phyloP scores from a whole-genome alignment of 1,140 invertebrate species.

The Sesamia nonagrioides region DNA sequence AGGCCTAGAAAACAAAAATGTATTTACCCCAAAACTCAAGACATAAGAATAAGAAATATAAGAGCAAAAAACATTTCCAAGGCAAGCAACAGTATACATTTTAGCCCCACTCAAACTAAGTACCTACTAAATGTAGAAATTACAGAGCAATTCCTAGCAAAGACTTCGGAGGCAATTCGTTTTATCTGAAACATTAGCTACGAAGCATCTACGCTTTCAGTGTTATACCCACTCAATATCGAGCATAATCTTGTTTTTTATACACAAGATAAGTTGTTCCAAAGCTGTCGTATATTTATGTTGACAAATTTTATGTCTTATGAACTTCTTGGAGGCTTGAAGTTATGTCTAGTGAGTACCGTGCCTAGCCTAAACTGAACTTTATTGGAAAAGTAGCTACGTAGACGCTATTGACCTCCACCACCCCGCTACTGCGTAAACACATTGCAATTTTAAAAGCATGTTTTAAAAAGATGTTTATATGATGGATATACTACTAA shows the following conservation, averaged over 20 bases:
- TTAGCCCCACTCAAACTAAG: conserved; percentile 53
- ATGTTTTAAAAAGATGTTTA: no score
- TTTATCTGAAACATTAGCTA: conserved; percentile 60
- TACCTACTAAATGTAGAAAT: conserved; percentile 60
- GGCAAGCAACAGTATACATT: conserved; percentile 37
- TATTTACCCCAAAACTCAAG: background rate
- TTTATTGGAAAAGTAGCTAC: no score
- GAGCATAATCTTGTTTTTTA: conserved; percentile 17
- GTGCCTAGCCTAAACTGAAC: no score
- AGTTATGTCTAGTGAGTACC: no score
- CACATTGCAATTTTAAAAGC: no score
- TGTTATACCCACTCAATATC: conserved; percentile 22
- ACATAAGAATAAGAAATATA: background rate
- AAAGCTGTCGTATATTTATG: background rate
- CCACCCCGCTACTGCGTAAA: no score
- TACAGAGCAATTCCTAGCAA: conserved; percentile 59
- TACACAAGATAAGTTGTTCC: conserved; percentile 4
- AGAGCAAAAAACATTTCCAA: background rate
- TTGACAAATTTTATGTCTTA: background rate
- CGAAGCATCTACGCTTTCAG: conserved; percentile 37
- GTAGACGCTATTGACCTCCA: no score
- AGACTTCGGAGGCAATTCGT: conserved; percentile 56
- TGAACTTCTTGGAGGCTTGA: background rate
- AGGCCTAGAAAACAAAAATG: background rate
- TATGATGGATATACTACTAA: no score